phyloP scores from a whole-genome alignment of 2,888 invertebrate species.

The Dynastes hyllus region DNA sequence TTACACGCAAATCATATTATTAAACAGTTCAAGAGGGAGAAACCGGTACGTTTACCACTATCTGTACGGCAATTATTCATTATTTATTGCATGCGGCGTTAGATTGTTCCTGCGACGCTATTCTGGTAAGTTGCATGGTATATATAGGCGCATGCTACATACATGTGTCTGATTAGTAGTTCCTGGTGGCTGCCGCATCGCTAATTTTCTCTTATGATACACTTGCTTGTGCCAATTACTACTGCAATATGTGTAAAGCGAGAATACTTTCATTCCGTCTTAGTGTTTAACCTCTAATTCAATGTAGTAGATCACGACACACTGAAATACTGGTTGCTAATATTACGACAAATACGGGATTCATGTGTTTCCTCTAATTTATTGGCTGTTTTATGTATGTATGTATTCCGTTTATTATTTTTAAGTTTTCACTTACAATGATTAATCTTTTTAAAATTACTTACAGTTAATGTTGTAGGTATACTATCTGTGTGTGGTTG shows the following conservation, averaged over 20 bases:
- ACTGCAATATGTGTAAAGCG: background rate
- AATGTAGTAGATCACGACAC: too few relatives aligned
- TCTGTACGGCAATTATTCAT: constrained; percentile 55
- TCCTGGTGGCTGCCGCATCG: constrained; percentile 1
- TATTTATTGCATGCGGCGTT: constrained; percentile 53
- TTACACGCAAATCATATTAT: constrained; percentile 67
- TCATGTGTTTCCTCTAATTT: too few relatives aligned
- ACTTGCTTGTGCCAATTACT: background rate
- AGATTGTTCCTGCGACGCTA: constrained; percentile 26
- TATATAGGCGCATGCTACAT: background rate
- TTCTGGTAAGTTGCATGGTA: constrained; percentile 13
- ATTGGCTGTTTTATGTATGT: too few relatives aligned
- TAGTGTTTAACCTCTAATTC: background rate
- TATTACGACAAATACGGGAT: too few relatives aligned
- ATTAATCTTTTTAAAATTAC: too few relatives aligned
- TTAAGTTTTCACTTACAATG: too few relatives aligned
- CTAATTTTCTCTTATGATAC: background rate
- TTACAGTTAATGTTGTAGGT: too few relatives aligned
- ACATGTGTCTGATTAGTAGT: constrained; percentile 8
- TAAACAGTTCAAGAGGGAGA: constrained; percentile 61
- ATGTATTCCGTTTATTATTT: too few relatives aligned
- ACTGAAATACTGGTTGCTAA: too few relatives aligned
- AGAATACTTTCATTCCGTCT: background rate
- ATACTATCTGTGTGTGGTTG: too few relatives aligned
- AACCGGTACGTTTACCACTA: constrained; percentile 55